phyloP scores from a whole-genome alignment of 2,888 invertebrate species.

The Plebejus anna region DNA sequence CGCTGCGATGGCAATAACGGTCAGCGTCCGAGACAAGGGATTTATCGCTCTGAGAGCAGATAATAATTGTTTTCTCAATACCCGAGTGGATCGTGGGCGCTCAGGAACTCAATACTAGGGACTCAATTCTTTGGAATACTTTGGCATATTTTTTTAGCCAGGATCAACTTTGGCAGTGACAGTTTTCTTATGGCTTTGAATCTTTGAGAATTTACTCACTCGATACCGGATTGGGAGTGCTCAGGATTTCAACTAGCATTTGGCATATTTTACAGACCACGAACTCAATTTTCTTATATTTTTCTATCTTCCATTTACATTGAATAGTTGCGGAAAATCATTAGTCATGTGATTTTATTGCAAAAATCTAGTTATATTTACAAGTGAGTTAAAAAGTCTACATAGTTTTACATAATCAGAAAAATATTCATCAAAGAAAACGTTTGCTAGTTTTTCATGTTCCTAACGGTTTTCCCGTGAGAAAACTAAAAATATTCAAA shows the following conservation, averaged over 20 bases:
- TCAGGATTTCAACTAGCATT: too few relatives aligned
- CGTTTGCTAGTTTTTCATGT: background rate
- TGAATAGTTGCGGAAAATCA: too few relatives aligned
- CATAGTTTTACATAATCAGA: background rate
- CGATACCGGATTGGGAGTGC: too few relatives aligned
- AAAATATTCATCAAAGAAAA: background rate
- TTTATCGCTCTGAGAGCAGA: constrained; percentile 52
- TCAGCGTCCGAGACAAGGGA: constrained; percentile 48
- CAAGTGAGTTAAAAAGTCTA: background rate
- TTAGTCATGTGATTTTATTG: too few relatives aligned
- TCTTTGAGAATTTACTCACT: too few relatives aligned
- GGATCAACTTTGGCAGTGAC: too few relatives aligned
- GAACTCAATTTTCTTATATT: too few relatives aligned
- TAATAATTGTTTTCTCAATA: constrained; percentile 62
- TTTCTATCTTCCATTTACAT: too few relatives aligned
- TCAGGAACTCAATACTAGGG: constrained; percentile 37
- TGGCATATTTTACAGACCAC: too few relatives aligned
- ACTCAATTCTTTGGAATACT: constrained; percentile 36
- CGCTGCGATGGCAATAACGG: constrained; percentile 51
- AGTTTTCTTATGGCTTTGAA: background rate
- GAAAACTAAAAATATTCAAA: constrained; percentile 11
- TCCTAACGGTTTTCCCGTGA: background rate
- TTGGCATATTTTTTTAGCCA: background rate
- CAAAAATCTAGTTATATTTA: background rate
- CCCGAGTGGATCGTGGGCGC: constrained; percentile 59